Evolutionary conservation across 2,113 vertebrate genomes (phyloP), one percentile per base, ranked within the genome.

Genomic region (Chamaetylas fuelleborni): DNA sequence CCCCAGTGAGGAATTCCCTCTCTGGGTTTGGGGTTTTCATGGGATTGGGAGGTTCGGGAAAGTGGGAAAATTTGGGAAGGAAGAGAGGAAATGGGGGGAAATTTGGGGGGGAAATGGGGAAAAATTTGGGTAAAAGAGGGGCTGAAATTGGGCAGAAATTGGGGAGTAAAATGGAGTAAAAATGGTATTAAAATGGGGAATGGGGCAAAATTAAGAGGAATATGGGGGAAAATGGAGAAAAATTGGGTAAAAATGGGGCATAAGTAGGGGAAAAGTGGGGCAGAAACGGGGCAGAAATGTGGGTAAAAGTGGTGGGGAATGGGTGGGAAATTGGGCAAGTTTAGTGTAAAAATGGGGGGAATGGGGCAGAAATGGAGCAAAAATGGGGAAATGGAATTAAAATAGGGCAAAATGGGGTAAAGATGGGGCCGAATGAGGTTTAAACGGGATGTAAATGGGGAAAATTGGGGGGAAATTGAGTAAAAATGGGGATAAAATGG

Each of bases 221-320:
- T 26, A 50, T 28, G 26, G 50, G 50, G 26, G 26, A 17, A 51
- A 51, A 48, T 60, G 16, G 34, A 20, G 28, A 2, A 34, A 40
- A 73, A 33, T 12, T 6, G 42, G 18, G 24, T 4, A 12, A 23
- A 62, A 48, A 38, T 29, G 4, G 19, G 26, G n/a, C 9, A 19
- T 7, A 70, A 51, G 6, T 13, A 2, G 7, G 36, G 10, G 11
- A 2, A 20, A 50, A 47, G 11, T n/a, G 31, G 16, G 14, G 6
- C 14, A 38, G 26, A 23, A 31, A 24, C 19, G 8, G 33, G 6
- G 6, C 4, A 8, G 24, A 57, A 51, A 19, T 0, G 0, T 6
- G 22, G 12, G 33, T 11, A 15, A 38, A 50, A 77, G 11, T 8
- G n/a, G 40, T 19, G 5, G 5, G 3, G 34, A 34, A 65, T 19